phyloP scores from a whole-genome alignment of 2,113 vertebrate species.

The Steatornis caripensis region DNA sequence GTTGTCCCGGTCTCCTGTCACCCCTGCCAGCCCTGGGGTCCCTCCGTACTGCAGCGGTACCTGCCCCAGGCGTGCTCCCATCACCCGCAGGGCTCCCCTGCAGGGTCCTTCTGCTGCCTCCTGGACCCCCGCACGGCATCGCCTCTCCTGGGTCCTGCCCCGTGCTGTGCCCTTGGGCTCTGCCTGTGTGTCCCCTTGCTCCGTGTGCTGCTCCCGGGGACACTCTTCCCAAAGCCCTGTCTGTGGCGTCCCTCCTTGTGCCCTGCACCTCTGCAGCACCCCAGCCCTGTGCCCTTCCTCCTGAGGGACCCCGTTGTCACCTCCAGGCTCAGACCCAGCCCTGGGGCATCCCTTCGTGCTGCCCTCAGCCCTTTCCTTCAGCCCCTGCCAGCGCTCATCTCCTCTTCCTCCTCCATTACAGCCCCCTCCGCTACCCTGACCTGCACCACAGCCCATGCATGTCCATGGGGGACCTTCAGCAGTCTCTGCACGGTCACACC shows the following conservation, averaged over 20 bases:
- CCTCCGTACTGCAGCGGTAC: accelerated
- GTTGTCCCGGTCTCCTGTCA: background rate
- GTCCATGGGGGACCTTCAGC: accelerated
- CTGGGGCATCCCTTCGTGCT: background rate
- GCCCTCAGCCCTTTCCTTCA: background rate
- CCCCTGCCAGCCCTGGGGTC: background rate
- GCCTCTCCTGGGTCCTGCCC: background rate
- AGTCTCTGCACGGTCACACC: background rate
- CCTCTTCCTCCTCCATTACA: background rate
- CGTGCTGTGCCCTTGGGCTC: background rate
- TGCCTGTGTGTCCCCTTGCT: background rate
- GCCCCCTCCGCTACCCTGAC: background rate
- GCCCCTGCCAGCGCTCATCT: background rate
- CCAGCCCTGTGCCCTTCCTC: background rate
- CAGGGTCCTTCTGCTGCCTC: background rate
- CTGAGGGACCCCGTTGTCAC: background rate
- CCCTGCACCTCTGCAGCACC: background rate
- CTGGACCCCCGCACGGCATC: background rate
- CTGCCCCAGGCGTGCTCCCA: background rate
- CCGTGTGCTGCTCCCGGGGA: background rate
- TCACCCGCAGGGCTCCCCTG: too few relatives aligned
- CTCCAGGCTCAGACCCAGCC: background rate
- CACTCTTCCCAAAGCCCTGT: background rate
- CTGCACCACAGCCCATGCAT: accelerated
- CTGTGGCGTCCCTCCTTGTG: background rate